Conservation (phyloP, 2,113 vertebrate genomes). For the Halcyon malimbica region DNA sequence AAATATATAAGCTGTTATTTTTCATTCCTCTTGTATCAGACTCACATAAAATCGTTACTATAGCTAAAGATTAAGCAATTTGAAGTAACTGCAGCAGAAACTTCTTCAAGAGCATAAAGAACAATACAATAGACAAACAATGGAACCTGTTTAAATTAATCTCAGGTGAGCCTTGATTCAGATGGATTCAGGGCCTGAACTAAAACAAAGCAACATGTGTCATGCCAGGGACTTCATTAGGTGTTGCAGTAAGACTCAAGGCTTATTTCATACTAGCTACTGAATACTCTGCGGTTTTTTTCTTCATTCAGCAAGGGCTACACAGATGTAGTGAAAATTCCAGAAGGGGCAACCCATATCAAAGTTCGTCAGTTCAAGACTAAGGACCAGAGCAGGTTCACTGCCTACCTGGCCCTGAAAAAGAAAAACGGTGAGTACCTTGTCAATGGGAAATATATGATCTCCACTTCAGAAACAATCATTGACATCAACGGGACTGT, state of each 20-base stretch:
- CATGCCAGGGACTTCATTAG: not conserved
- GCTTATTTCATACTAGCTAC: not conserved
- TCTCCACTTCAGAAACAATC: constrained; percentile 95
- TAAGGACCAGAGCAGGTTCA: constrained; percentile 91
- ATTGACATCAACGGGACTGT: constrained; percentile 92
- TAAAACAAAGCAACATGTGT: not conserved
- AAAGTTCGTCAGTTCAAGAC: constrained; percentile 95
- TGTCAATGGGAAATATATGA: constrained; percentile 97
- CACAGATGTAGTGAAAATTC: constrained; percentile 95
- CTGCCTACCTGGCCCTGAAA: constrained; percentile 92
- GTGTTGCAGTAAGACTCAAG: not conserved
- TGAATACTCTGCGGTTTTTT: not conserved
- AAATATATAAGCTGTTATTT: constrained; percentile 51
- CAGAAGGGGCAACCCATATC: constrained; percentile 91
- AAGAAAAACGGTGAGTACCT: constrained; percentile 90
- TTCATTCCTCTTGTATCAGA: constrained; percentile 37
- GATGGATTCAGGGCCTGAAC: not conserved
- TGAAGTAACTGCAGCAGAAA: not conserved
- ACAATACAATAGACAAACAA: not conserved
- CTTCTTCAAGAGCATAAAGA: not conserved
- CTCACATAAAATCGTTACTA: not conserved
- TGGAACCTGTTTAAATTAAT: not conserved
- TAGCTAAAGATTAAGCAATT: constrained; percentile 36
- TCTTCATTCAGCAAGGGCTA: constrained; percentile 90
- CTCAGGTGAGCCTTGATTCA: not conserved